Conservation (phyloP, 2,797 vertebrate genomes). For the Cichlasoma orientale region DNA sequence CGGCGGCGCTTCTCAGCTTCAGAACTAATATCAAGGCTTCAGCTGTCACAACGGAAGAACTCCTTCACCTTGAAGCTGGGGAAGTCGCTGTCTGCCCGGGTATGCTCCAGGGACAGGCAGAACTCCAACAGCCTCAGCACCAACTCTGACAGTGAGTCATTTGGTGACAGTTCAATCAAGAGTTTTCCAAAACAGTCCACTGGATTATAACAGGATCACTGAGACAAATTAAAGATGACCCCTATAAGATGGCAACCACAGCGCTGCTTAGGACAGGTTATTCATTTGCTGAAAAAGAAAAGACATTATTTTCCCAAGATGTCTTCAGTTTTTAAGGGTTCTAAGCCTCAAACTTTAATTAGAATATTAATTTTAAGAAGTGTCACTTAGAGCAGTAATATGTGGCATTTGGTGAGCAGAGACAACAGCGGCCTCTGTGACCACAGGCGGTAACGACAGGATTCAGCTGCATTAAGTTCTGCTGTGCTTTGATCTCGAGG, state of each 20-base stretch:
- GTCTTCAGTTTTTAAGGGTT: not conserved
- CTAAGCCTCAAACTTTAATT: not conserved
- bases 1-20: slow-evolving; percentile 90
- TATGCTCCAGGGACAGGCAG: slow-evolving; percentile 79
- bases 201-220: not conserved
- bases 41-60: slow-evolving; percentile 86
- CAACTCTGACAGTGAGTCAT: slow-evolving; percentile 79
- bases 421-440: no score
- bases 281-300: not conserved
- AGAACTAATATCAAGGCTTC: slow-evolving; percentile 89
- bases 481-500: not conserved
- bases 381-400: no score
- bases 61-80: slow-evolving; percentile 88
- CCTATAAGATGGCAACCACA: not conserved
- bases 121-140: slow-evolving; percentile 61
- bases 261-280: not conserved
- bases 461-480: not conserved
- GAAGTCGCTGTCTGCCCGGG: slow-evolving; percentile 85
- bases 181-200: not conserved
- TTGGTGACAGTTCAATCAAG: not conserved
- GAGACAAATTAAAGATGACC: not conserved
- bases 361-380: not conserved
- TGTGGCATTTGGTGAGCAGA: not conserved
- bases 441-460: not conserved
- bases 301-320: not conserved